Evolutionary conservation across 2,113 vertebrate genomes (phyloP), one percentile per base, ranked within the genome.

Genomic region (Tonatia bakeri): DNA sequence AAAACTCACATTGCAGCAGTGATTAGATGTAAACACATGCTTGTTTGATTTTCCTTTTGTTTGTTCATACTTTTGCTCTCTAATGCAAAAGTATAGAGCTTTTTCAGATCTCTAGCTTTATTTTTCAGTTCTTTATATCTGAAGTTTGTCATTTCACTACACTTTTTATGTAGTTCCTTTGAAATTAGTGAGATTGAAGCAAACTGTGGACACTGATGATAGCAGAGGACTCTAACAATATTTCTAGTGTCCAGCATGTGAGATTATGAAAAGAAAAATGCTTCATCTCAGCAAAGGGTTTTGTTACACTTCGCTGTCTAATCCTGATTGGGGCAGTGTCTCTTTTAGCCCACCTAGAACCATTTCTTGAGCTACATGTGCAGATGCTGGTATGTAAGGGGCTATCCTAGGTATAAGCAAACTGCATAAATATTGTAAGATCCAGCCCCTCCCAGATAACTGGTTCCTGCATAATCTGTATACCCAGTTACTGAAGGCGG

Each of bases 111-210:
- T 5, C 83, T 75, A 79, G 73, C 52, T 45, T 95, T 95, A 13
- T 81, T 94, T 65, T 61, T 54, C 31, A 91, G 96, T 96, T 96
- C 3, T 38, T 96, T 61, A 90, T 87, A 86, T 90, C 22, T 73
- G 22, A 59, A 19, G 8, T 59, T 90, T 38, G 59, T 90, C 15
- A 64, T 82, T 79, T 93, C 82, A 40, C 40, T 96, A 91, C 2
- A n/a, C 85, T 87, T 86, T 82, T 31, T 72, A 67, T 87, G 52
- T 59, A 56, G 77, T 97, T 95, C 75, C 79, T 90, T 33, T 20
- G 47, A 91, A 96, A 85, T 87, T 24, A 83, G 22, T 87, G 61
- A 89, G 36, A 77, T 47, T 90, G 73, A 75, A 77, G 45, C 87
- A 54, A 64, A 40, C 31, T 67, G 5, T 75, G 65, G 7, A 33